Evolutionary conservation across 2,888 invertebrate genomes (phyloP).

Genomic region (Nyleta sp.): DNA sequence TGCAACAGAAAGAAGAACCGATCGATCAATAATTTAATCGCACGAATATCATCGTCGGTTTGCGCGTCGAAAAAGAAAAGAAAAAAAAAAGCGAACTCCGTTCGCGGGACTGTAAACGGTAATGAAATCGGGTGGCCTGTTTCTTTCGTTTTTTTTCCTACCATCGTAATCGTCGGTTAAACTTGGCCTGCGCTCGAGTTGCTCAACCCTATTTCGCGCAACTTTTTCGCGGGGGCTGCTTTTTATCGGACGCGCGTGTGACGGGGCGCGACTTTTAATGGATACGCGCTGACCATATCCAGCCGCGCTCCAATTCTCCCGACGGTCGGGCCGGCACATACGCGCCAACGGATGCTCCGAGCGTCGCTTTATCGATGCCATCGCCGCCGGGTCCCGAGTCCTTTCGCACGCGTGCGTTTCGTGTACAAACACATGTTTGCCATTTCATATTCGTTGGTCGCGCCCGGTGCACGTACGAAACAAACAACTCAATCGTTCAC

Average conservation of each 20-base stretch:
- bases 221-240: conserved; percentile 63
- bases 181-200: conserved; percentile 8
- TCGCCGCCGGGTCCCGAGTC: conserved; percentile 34
- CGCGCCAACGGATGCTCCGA: conserved; percentile 40
- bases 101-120: too few species aligned
- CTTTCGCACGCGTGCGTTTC: conserved; percentile 25
- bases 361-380: conserved; percentile 42
- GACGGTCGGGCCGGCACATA: conserved; percentile 38
- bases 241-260: conserved; percentile 53
- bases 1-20: conserved; percentile 74
- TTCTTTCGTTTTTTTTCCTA: conserved; percentile 5
- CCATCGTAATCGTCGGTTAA: conserved; percentile 7
- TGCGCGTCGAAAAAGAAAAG: too few species aligned
- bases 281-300: conserved; percentile 63
- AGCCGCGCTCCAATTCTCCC: conserved; percentile 63
- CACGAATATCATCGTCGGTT: too few species aligned
- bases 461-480: too few species aligned
- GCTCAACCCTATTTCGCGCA: conserved; percentile 49
- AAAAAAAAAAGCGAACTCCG: too few species aligned
- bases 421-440: conserved; percentile 23
- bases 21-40: not conserved
- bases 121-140: not conserved
- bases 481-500: too few species aligned
- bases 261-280: conserved; percentile 63
- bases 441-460: conserved; percentile 5